These are phyloP conservation scores for Pseudochirops corinnae DNA, from an alignment of 2,797 vertebrate genomes.

Conservation along the genomic window DNA sequence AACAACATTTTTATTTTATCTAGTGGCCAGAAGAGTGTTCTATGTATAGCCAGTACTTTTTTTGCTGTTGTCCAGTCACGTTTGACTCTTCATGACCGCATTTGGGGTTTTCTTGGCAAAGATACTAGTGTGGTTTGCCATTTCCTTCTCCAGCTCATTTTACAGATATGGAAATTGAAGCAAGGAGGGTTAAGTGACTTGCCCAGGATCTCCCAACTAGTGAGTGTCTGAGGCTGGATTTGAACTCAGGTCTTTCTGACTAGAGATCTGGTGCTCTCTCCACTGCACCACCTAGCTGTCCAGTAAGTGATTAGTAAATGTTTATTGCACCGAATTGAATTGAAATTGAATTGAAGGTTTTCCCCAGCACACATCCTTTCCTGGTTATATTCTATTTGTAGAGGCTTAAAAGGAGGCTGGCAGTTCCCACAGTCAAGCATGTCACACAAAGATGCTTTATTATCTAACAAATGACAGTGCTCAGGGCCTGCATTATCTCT, in stretches of 20 bases:
- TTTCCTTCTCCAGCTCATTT: background rate
- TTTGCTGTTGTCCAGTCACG: background rate
- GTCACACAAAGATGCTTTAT: background rate
- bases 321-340: background rate
- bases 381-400: background rate
- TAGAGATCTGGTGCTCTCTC: background rate
- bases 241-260: background rate
- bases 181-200: background rate
- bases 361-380: background rate
- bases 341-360: background rate
- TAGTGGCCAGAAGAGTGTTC: background rate
- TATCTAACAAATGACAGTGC: background rate
- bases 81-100: background rate
- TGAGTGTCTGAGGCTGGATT: fast-evolving
- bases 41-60: background rate
- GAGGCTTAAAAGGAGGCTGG: background rate
- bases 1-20: background rate
- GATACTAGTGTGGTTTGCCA: background rate
- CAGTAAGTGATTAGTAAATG: background rate
- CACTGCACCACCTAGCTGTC: background rate
- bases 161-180: background rate
- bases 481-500: background rate
- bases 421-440: background rate
- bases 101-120: background rate
- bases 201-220: background rate